A percentile compares a stretch with the other conserved stretches of the same genome.
These are phyloP conservation scores for Rhombomys opimus DNA, from an alignment of 2,113 vertebrate species.

Conservation along the genomic window DNA sequence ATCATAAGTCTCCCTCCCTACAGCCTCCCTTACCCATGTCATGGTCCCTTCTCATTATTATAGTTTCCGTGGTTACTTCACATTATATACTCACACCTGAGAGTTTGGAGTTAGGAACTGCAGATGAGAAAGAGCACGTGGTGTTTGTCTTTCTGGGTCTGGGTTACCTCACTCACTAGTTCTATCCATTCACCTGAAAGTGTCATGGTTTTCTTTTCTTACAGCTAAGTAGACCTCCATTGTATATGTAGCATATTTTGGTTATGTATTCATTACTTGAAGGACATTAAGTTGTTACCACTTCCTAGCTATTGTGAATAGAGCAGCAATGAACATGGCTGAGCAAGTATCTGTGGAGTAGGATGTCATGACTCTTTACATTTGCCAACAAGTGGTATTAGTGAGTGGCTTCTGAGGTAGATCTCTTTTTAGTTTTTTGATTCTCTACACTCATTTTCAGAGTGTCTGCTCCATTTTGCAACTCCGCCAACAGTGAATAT, in stretches of 20 bases:
- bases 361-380: neutral
- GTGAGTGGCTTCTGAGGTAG: neutral
- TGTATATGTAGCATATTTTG: neutral
- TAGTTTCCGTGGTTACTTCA: neutral
- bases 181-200: neutral
- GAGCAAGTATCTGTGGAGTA: no score
- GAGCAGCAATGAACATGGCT: neutral
- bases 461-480: neutral
- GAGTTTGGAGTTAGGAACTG: no score
- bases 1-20: no score
- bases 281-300: neutral
- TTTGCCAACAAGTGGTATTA: neutral
- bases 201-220: neutral
- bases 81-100: neutral
- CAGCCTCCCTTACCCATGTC: neutral
- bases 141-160: neutral
- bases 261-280: neutral
- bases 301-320: neutral
- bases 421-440: neutral
- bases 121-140: neutral
- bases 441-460: neutral
- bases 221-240: neutral
- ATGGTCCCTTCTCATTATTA: neutral
- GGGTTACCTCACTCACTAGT: neutral
- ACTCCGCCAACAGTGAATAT: neutral